Conservation (phyloP, 2,797 vertebrate genomes). For the Etheostoma nigrum region DNA sequence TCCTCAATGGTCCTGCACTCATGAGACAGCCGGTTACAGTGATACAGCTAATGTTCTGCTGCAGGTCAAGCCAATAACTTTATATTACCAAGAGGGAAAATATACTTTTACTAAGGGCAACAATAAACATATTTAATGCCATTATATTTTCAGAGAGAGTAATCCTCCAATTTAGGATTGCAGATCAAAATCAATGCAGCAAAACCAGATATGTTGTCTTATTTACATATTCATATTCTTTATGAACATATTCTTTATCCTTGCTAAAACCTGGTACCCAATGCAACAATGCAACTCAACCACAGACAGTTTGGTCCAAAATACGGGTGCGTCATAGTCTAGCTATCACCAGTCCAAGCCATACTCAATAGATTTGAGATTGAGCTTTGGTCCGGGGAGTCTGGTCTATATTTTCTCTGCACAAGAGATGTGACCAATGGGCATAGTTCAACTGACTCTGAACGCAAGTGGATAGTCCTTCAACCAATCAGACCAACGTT, state of each 20-base stretch:
- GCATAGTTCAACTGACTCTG: too few species aligned
- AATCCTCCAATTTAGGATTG: not conserved
- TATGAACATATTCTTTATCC: not conserved
- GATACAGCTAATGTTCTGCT: constrained; percentile 9
- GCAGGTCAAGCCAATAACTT: constrained; percentile 22
- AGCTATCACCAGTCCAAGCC: too few species aligned
- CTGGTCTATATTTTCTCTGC: too few species aligned
- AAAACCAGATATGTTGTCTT: not conserved
- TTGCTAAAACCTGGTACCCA: not conserved
- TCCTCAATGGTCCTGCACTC: constrained; percentile 50
- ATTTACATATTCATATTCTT: not conserved
- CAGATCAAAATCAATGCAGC: not conserved
- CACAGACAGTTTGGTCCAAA: not conserved
- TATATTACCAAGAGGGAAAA: not conserved
- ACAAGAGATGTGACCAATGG: too few species aligned
- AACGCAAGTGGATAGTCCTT: too few species aligned
- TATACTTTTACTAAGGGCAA: not conserved
- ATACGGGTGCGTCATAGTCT: not conserved
- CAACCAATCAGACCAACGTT: too few species aligned
- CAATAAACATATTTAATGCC: not conserved
- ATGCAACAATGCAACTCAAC: not conserved
- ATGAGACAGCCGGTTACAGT: constrained; percentile 35
- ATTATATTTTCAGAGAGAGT: not conserved
- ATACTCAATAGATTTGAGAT: too few species aligned
- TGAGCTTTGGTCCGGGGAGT: too few species aligned